Evolutionary conservation across 1,140 invertebrate species (phyloP).

Genomic region (Stegodyphus mimosarum): DNA sequence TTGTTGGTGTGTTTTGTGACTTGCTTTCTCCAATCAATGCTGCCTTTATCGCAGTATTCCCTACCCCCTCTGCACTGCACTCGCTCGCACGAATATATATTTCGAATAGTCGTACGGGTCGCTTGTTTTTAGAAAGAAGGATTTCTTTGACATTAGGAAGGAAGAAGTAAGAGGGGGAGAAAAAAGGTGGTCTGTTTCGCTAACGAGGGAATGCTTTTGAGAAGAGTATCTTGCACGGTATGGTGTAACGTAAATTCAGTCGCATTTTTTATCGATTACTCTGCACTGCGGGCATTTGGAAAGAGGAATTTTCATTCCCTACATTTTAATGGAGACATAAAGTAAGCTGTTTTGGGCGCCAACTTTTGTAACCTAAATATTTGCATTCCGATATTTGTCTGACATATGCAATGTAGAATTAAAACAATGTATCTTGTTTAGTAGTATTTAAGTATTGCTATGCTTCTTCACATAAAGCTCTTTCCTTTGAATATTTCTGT

Average conservation of each 20-base stretch:
- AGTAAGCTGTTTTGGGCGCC: too few relatives aligned
- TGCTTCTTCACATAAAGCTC: too few relatives aligned
- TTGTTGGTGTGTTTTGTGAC: constrained; percentile 10
- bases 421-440: too few relatives aligned
- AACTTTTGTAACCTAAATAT: too few relatives aligned
- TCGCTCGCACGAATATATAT: not conserved
- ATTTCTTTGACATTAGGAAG: constrained; percentile 23
- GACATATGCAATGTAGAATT: too few relatives aligned
- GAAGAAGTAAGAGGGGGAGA: not conserved
- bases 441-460: too few relatives aligned
- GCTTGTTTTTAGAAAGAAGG: constrained; percentile 10
- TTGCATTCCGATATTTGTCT: too few relatives aligned
- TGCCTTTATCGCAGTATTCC: constrained; percentile 13
- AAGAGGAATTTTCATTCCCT: too few relatives aligned
- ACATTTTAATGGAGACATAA: too few relatives aligned
- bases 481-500: too few relatives aligned
- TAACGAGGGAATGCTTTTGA: constrained; percentile 4
- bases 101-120: constrained; percentile 20
- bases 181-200: constrained; percentile 5
- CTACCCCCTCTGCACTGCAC: not conserved
- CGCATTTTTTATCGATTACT: constrained; percentile 21
- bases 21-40: constrained; percentile 14
- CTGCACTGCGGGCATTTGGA: not conserved
- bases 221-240: not conserved
- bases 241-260: too few relatives aligned